A percentile compares a stretch with the other conserved stretches of the same genome.
These are phyloP conservation scores for Cheilosia scutellata DNA, from an alignment of 2,888 invertebrate genomes.

Conservation along the genomic window DNA sequence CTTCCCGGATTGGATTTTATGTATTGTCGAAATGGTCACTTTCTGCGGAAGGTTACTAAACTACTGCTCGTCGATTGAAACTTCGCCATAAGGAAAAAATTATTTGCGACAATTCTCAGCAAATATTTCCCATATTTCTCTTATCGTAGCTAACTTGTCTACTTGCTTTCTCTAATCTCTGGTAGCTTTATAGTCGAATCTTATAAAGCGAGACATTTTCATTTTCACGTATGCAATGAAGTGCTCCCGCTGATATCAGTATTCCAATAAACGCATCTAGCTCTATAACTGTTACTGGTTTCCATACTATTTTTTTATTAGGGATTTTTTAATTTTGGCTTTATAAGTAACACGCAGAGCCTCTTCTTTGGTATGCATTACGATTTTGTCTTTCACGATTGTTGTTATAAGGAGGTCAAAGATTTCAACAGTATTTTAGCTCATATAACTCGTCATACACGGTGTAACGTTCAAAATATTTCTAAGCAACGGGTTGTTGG, in stretches of 20 bases:
- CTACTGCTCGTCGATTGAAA: too few relatives aligned
- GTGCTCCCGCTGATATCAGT: slow-evolving; percentile 11
- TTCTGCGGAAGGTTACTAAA: too few relatives aligned
- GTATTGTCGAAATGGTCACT: too few relatives aligned
- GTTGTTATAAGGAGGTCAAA: slow-evolving; percentile 7
- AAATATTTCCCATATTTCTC: too few relatives aligned
- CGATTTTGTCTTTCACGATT: slow-evolving; percentile 15
- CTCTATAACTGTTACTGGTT: slow-evolving; percentile 8
- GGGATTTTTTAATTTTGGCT: too few relatives aligned
- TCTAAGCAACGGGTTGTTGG: slow-evolving; percentile 9
- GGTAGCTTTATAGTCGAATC: slow-evolving; percentile 4
- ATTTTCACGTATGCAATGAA: slow-evolving; percentile 8
- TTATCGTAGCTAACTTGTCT: too few relatives aligned
- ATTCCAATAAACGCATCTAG: slow-evolving; percentile 18
- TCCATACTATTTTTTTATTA: neutral
- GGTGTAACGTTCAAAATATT: neutral
- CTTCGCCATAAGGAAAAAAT: too few relatives aligned
- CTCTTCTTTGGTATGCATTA: neutral
- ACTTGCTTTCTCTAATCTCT: too few relatives aligned
- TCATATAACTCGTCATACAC: slow-evolving; percentile 7
- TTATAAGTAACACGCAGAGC: too few relatives aligned
- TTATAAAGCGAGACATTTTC: slow-evolving; percentile 10
- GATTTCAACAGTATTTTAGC: slow-evolving; percentile 1
- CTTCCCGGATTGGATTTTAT: too few relatives aligned
- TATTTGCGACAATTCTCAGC: too few relatives aligned